Conservation (phyloP, 2,797 vertebrate genomes). For the Loris lydekkerianus region DNA sequence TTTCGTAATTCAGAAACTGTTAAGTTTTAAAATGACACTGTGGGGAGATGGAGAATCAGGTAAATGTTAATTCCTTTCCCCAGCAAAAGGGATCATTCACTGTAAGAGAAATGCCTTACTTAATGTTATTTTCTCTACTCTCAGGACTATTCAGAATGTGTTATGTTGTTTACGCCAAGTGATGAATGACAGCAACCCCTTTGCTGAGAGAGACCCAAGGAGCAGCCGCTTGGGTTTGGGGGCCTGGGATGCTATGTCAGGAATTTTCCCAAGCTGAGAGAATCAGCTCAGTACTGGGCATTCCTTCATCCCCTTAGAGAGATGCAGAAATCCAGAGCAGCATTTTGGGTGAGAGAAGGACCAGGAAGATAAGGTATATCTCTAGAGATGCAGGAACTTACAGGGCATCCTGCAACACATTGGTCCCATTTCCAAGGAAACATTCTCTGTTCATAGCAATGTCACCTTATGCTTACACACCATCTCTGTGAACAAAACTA, state of each 20-base stretch:
- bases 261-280: background rate
- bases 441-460: background rate
- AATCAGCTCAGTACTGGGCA: background rate
- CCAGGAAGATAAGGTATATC: background rate
- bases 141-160: slow-evolving; percentile 42
- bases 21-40: slow-evolving; percentile 63
- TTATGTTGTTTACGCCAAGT: slow-evolving; percentile 36
- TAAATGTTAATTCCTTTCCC: slow-evolving; percentile 54
- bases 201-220: background rate
- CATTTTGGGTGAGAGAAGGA: background rate
- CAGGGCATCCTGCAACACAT: background rate
- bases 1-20: slow-evolving; percentile 71
- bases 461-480: background rate
- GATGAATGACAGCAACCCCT: slow-evolving; percentile 1
- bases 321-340: background rate
- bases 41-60: slow-evolving; percentile 63
- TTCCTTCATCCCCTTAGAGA: background rate
- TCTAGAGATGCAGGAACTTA: slow-evolving; percentile 15
- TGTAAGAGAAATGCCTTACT: slow-evolving; percentile 28
- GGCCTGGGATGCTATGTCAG: background rate
- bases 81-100: slow-evolving; percentile 67
- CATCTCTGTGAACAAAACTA: background rate
- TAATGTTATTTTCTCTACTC: slow-evolving; percentile 51
- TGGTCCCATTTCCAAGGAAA: background rate
- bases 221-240: background rate